Evolutionary conservation across 2,888 invertebrate genomes (phyloP).

Genomic region (Galerucella pusilla): DNA sequence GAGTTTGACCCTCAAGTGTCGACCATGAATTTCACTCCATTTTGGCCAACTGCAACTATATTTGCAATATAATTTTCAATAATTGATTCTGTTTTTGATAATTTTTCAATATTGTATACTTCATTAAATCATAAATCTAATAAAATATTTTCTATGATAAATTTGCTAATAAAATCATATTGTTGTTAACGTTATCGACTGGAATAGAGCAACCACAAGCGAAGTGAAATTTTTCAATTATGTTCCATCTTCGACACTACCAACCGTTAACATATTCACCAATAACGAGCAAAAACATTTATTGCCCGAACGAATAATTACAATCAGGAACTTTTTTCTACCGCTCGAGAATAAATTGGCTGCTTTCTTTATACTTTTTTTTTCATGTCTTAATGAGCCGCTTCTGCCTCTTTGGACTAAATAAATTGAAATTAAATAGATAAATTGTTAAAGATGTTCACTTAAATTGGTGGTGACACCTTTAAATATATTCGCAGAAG

Average conservation of each 20-base stretch:
- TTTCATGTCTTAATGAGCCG: conserved; percentile 37
- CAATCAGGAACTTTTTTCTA: conserved; percentile 19
- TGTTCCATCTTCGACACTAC: conserved; percentile 14
- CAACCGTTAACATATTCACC: conserved; percentile 31
- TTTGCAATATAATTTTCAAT: too few species aligned
- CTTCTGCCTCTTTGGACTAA: conserved; percentile 21
- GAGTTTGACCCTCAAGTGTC: too few species aligned
- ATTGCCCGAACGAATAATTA: conserved; percentile 24
- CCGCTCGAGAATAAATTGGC: conserved; percentile 24
- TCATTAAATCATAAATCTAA: too few species aligned
- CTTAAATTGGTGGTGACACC: conserved; percentile 44
- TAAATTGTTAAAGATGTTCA: conserved; percentile 39
- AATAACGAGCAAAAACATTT: conserved; percentile 35
- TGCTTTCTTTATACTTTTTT: conserved; percentile 18
- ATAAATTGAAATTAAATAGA: conserved; percentile 34
- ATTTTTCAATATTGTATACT: too few species aligned
- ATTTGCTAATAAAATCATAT: too few species aligned
- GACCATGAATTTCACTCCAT: too few species aligned
- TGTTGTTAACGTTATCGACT: too few species aligned
- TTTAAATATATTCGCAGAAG: conserved; percentile 33
- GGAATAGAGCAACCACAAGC: conserved; percentile 9
- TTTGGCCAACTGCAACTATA: too few species aligned
- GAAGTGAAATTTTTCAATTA: conserved; percentile 24
- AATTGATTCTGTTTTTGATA: too few species aligned
- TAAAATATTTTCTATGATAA: too few species aligned